Evolutionary conservation across 1,140 invertebrate genomes (phyloP).

Genomic region (Hycleus cichorii): DNA sequence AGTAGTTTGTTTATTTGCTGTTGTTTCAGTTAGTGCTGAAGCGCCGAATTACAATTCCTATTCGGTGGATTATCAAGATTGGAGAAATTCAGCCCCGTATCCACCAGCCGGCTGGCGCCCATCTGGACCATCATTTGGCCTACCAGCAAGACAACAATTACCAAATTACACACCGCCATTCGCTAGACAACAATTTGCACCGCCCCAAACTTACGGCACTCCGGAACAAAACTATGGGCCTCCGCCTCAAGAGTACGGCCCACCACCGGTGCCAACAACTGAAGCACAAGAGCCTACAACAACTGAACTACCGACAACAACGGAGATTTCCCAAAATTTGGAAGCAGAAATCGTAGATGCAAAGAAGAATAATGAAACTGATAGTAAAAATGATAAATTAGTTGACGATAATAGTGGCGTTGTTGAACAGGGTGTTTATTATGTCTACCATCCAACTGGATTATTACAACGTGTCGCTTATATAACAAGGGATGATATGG

Average conservation of each 20-base stretch:
- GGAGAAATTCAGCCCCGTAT: slow-evolving; percentile 2
- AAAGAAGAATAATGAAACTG: slow-evolving; percentile 2
- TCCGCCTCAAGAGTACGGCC: slow-evolving; percentile 6
- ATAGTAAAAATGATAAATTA: slow-evolving; percentile 19
- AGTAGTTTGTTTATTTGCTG: not conserved
- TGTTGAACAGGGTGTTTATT: slow-evolving; percentile 44
- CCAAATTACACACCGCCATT: no score
- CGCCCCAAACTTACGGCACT: not conserved
- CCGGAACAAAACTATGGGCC: slow-evolving; percentile 3
- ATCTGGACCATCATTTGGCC: slow-evolving; percentile 14
- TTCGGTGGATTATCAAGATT: slow-evolving; percentile 1
- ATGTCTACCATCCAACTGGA: slow-evolving; percentile 49
- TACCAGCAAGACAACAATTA: slow-evolving; percentile 5
- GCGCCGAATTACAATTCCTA: not conserved
- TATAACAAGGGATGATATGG: slow-evolving; percentile 43
- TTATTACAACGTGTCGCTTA: slow-evolving; percentile 46
- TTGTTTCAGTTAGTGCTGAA: not conserved
- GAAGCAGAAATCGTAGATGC: slow-evolving; percentile 1
- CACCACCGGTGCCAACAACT: slow-evolving; percentile 10
- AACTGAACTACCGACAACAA: slow-evolving; percentile 22
- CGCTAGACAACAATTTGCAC: not conserved
- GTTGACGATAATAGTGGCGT: slow-evolving; percentile 4
- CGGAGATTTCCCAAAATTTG: not conserved
- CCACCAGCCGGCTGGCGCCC: slow-evolving; percentile 22
- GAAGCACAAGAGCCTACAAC: slow-evolving; percentile 19